Evolutionary conservation across 2,113 vertebrate species (phyloP).

Genomic region (Apteryx mantelli): DNA sequence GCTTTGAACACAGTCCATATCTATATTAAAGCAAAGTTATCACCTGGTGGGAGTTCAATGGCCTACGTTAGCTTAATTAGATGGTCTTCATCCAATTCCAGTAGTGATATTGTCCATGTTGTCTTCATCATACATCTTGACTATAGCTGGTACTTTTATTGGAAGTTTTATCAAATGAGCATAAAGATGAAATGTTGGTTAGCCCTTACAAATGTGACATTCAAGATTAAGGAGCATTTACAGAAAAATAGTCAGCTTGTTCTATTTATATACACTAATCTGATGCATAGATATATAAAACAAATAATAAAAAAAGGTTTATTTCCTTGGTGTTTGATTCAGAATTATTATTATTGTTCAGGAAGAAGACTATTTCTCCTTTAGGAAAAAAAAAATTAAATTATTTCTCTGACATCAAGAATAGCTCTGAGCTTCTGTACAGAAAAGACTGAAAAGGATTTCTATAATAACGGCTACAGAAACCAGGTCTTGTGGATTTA

Average conservation of each 20-base stretch:
- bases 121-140: neutral
- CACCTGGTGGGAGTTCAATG: neutral
- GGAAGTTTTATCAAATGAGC: neutral
- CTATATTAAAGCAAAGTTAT: neutral
- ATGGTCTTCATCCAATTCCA: neutral
- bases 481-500: neutral
- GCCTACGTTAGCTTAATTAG: neutral
- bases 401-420: neutral
- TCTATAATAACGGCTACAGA: neutral
- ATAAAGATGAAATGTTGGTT: neutral
- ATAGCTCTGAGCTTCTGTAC: neutral
- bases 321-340: neutral
- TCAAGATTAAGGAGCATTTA: neutral
- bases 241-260: neutral
- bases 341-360: neutral
- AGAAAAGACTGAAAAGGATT: neutral
- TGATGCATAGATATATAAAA: neutral
- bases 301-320: neutral
- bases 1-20: neutral
- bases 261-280: neutral
- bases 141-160: neutral
- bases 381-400: neutral
- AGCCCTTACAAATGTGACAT: neutral
- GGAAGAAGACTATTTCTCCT: neutral
- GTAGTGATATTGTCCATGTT: neutral